Evolutionary conservation across 2,797 vertebrate genomes (phyloP).

Genomic region (Tinamus major): DNA sequence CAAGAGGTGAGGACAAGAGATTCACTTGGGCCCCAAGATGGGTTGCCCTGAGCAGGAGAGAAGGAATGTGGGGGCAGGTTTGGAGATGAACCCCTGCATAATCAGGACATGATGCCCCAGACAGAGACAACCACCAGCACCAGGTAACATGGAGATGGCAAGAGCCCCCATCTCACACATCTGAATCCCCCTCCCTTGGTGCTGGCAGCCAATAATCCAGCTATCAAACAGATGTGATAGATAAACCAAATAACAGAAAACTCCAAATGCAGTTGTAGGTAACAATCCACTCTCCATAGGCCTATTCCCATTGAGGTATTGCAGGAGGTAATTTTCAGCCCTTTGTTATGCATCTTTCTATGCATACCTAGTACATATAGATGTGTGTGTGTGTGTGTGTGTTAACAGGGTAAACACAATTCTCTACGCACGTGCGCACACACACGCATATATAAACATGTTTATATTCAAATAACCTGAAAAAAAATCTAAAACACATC

Average conservation of each 20-base stretch:
- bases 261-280: neutral
- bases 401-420: neutral
- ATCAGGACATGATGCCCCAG: neutral
- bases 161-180: neutral
- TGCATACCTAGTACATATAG: neutral
- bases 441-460: neutral
- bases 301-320: neutral
- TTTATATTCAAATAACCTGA: neutral
- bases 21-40: neutral
- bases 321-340: neutral
- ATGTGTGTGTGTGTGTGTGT: fast-evolving
- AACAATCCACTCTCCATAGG: neutral
- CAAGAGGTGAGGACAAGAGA: fast-evolving
- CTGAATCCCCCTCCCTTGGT: neutral
- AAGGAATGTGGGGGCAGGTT: neutral
- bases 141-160: fast-evolving
- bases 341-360: neutral
- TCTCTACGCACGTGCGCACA: neutral
- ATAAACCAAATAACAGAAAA: neutral
- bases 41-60: neutral
- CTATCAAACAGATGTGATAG: neutral
- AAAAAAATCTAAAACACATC: neutral
- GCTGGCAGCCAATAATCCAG: neutral
- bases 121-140: neutral
- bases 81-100: neutral